These are phyloP conservation scores for Manis pentadactyla DNA, from an alignment of 2,797 vertebrate genomes.

Conservation along the genomic window DNA sequence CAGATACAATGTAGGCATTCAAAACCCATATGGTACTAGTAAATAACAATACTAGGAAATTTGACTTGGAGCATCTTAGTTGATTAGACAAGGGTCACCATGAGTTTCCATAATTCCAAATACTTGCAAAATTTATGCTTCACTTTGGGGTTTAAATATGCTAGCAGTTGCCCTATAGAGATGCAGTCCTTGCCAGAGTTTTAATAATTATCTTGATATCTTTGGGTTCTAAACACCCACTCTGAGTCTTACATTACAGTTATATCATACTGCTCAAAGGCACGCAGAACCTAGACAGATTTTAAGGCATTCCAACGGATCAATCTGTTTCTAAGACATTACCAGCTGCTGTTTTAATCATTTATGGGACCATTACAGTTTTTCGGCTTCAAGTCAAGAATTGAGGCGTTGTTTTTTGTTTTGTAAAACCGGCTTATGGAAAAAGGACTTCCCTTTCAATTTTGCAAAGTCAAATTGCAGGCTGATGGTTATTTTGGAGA, in stretches of 20 bases:
- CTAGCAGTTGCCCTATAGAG: conserved; percentile 21
- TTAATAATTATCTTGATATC: conserved; percentile 52
- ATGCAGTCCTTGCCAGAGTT: neutral
- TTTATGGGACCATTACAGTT: conserved; percentile 63
- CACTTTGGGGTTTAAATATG: conserved; percentile 15
- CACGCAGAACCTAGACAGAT: conserved; percentile 58
- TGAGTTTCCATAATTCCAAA: neutral
- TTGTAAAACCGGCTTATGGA: conserved; percentile 55
- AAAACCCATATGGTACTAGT: neutral
- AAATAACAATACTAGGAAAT: neutral
- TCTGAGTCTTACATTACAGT: conserved; percentile 28
- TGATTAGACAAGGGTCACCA: neutral
- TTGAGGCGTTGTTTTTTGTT: conserved; percentile 62
- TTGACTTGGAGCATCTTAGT: neutral
- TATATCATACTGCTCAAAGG: conserved; percentile 59
- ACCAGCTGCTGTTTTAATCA: conserved; percentile 79
- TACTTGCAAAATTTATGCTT: neutral
- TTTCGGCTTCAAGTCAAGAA: conserved; percentile 69
- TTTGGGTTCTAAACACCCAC: conserved; percentile 23
- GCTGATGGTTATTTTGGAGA: neutral
- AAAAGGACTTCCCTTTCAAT: conserved; percentile 50
- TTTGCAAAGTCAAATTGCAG: conserved; percentile 59
- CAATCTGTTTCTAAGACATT: conserved; percentile 77
- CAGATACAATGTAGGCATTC: neutral
- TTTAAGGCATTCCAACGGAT: conserved; percentile 72